These are phyloP conservation scores for Uropetala carovei DNA, from an alignment of 2,888 invertebrate species.

Conservation along the genomic window DNA sequence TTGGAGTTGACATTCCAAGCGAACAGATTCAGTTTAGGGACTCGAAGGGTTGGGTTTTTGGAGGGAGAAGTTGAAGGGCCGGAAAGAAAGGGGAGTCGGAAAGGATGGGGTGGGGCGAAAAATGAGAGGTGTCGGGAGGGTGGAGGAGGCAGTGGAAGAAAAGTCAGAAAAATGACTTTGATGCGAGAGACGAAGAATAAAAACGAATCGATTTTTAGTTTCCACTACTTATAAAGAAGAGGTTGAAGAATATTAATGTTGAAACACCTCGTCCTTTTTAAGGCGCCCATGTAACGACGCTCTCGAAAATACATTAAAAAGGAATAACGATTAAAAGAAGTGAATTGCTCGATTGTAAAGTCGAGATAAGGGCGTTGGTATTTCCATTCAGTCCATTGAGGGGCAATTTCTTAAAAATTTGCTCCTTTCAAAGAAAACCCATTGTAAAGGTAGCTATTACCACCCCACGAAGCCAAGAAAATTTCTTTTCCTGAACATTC, in stretches of 20 bases:
- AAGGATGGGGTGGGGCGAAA: neutral
- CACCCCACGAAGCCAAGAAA: too few relatives aligned
- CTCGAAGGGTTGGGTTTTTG: neutral
- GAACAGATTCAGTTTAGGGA: conserved; percentile 44
- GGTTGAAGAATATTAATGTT: conserved; percentile 32
- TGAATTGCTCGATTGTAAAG: neutral
- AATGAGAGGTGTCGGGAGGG: neutral
- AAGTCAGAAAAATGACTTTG: conserved; percentile 42
- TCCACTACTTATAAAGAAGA: neutral
- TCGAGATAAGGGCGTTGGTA: conserved; percentile 11
- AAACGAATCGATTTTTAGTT: neutral
- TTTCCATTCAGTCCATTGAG: neutral
- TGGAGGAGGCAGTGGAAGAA: conserved; percentile 26
- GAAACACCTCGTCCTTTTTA: neutral
- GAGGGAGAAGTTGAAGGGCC: neutral
- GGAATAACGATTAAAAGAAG: neutral
- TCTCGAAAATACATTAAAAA: conserved; percentile 4
- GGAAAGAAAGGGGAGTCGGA: neutral
- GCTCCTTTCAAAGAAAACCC: too few relatives aligned
- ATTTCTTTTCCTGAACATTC: too few relatives aligned
- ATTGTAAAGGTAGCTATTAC: too few relatives aligned
- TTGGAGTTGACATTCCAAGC: conserved; percentile 52
- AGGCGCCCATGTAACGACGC: neutral
- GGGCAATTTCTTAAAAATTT: too few relatives aligned
- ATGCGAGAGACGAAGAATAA: neutral